Evolutionary conservation across 2,113 vertebrate species (phyloP).

Genomic region (Eurystomus gularis): DNA sequence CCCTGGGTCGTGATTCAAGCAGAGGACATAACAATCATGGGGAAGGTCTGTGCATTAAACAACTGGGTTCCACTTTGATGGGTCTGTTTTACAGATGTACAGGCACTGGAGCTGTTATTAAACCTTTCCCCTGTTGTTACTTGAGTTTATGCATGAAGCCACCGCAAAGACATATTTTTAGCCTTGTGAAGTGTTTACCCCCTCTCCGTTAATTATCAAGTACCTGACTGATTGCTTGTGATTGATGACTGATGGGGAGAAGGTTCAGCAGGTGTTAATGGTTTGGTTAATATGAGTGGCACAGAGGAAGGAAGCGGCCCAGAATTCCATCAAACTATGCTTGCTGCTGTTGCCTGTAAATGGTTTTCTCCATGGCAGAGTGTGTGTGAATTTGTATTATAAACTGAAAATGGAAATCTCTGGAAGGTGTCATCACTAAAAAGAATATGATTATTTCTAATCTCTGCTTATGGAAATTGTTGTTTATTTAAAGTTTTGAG

Average conservation of each 20-base stretch:
- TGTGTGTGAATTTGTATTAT: not conserved
- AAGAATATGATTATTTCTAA: slow-evolving; percentile 9
- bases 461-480: not conserved
- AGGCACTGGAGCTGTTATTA: not conserved
- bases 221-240: slow-evolving; percentile 71
- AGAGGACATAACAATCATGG: not conserved
- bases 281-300: slow-evolving; percentile 25
- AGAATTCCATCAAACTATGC: not conserved
- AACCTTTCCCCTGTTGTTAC: slow-evolving; percentile 25
- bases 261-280: slow-evolving; percentile 59
- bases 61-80: not conserved
- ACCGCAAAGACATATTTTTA: slow-evolving; percentile 62
- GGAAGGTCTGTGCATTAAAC: not conserved
- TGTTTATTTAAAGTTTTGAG: slow-evolving; percentile 16
- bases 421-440: not conserved
- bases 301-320: not conserved
- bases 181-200: slow-evolving; percentile 66
- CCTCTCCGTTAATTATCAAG: slow-evolving; percentile 73
- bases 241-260: slow-evolving; percentile 59
- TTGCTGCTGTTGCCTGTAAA: not conserved
- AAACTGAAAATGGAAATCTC: slow-evolving; percentile 4
- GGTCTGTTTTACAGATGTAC: not conserved
- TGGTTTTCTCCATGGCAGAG: not conserved
- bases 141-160: slow-evolving; percentile 48
- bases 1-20: not conserved